Evolutionary conservation across 2,113 vertebrate species (phyloP), one percentile per base, ranked within the genome.

Genomic region (Spheniscus mendiculus): DNA sequence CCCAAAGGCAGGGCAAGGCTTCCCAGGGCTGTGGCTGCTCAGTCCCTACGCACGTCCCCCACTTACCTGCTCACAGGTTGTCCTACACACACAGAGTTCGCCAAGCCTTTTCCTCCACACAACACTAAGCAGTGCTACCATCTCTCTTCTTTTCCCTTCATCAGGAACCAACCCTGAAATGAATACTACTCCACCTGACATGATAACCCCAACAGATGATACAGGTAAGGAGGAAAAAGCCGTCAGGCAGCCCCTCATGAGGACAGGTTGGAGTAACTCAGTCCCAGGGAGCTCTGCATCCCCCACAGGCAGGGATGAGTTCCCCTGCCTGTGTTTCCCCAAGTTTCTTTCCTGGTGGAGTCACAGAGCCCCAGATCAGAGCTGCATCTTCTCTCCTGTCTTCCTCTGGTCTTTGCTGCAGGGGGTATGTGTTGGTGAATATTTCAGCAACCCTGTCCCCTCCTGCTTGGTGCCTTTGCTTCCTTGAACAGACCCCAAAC

Each of bases 141-240:
- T 36, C 2, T 76, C 25, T 66, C 29, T 56, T 73, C 29, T 47
- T 53, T 71, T 12, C 5, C 15, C 3, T 63, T 27, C 20, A 8
- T 23, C 49, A 77, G 47, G 4, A 69, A 6, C 3, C 2, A 0
- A 0, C 6, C 2, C 12, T 26, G 4, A 1, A 34, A 29, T 5
- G 20, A 0, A 5, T 40, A 1, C 19, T 19, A 3, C 11, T 10
- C 1, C 23, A 27, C 0, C 16, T 42, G 5, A 0, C 5, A 12
- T 4, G 3, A 5, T 4, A 38, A 5, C 0, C 6, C 8, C 9
- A 49, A 2, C 6, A 36, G n/a, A n/a, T n/a, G 1, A 3, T 70
- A 0, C 22, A 62, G 65, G 74, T 80, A 62, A 78, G 73, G 22
- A 59, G 13, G 7, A 42, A 16, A 67, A 25, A 34, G 10, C 1